phyloP scores from a whole-genome alignment of 2,113 vertebrate genomes.

The Phylloscopus trochiloides region DNA sequence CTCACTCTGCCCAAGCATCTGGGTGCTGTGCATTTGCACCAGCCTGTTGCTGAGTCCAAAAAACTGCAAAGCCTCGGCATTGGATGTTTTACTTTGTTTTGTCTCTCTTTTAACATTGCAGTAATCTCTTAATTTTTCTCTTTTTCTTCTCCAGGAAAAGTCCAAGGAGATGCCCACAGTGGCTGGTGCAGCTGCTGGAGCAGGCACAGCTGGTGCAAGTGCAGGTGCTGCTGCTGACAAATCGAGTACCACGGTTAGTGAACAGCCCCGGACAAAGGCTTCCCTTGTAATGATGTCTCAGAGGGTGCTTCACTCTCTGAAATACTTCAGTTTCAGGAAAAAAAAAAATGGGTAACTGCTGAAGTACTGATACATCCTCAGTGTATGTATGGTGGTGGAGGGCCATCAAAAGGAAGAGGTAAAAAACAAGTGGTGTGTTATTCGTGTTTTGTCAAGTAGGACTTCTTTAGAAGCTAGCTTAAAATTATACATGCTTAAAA shows the following conservation, averaged over 20 bases:
- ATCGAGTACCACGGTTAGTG: constrained; percentile 20
- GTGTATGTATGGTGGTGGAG: neutral
- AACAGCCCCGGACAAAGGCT: neutral
- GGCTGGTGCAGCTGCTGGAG: neutral
- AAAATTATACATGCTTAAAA: neutral
- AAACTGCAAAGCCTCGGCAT: fast-evolving
- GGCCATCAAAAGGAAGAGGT: neutral
- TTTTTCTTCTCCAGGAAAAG: neutral
- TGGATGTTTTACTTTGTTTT: neutral
- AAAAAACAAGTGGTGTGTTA: neutral
- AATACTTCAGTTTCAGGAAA: neutral
- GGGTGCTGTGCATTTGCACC: neutral
- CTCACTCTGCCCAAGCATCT: neutral
- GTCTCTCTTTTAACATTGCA: neutral
- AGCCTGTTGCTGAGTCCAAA: neutral
- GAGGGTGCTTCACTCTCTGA: neutral
- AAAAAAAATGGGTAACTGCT: neutral
- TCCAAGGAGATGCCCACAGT: neutral
- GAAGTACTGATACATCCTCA: neutral
- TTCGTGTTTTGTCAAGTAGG: neutral
- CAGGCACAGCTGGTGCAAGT: neutral
- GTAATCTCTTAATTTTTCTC: neutral
- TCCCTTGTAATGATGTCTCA: neutral
- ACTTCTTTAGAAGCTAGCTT: neutral
- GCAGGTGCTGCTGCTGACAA: neutral